Evolutionary conservation across 1,140 invertebrate species (phyloP).

Genomic region (Himalopsyche phryganea): DNA sequence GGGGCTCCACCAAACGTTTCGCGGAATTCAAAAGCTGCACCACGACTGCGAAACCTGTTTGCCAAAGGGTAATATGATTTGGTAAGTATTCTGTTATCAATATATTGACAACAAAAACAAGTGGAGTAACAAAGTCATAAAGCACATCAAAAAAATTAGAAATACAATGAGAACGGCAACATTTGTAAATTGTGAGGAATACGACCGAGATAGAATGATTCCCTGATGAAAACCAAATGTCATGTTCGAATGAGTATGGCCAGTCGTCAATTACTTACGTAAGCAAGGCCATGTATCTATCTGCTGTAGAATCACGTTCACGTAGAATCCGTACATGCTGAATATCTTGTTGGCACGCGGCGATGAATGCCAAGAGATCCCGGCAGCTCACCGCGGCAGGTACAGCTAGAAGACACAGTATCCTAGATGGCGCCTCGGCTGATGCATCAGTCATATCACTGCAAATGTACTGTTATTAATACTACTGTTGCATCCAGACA

Average conservation of each 20-base stretch:
- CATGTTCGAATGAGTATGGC: too few relatives aligned
- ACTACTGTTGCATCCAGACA: too few relatives aligned
- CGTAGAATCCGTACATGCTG: conserved; percentile 89
- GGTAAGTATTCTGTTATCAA: too few relatives aligned
- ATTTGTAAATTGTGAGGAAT: too few relatives aligned
- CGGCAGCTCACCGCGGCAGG: conserved; percentile 90
- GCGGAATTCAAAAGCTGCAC: conserved; percentile 88
- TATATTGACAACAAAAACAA: too few relatives aligned
- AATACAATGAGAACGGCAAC: too few relatives aligned
- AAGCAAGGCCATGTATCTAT: conserved; percentile 95
- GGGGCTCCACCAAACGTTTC: conserved; percentile 85
- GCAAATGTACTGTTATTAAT: too few relatives aligned
- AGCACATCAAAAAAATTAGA: too few relatives aligned
- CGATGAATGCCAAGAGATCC: conserved; percentile 92
- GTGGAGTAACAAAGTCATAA: too few relatives aligned
- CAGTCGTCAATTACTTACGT: conserved; percentile 69
- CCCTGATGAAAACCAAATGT: too few relatives aligned
- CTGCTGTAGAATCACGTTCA: conserved; percentile 72
- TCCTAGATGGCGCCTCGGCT: conserved; percentile 69
- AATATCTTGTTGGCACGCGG: conserved; percentile 87
- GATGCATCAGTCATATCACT: conserved; percentile 58
- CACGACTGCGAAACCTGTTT: conserved; percentile 62
- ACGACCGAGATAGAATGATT: too few relatives aligned
- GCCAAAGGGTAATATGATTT: too few relatives aligned
- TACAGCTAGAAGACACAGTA: conserved; percentile 88